Base-by-base conservation (phyloP, 2,797 vertebrate genomes). In the Synanceia verrucosa region DNA sequence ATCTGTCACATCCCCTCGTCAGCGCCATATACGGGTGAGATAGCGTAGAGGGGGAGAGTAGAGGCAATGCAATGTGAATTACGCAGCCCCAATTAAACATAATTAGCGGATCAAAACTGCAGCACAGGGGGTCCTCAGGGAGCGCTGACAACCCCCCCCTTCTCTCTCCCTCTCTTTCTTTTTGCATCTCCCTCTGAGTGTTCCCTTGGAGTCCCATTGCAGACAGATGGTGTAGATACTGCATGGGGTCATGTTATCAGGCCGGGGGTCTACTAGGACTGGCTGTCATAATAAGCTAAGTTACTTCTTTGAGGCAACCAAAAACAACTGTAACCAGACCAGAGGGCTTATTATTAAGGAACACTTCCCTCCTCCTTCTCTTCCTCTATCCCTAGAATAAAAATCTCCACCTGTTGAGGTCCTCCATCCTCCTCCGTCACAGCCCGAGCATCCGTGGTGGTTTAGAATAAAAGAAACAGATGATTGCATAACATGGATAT, bases 401-500 rank as follows among this genome's bases (percentile, higher is more conserved):
- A 87, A 84, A 78, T 77, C 71, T 83, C 83, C 86, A 91, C 91
- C 90, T 92, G 91, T 93, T 91, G 89, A 86, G 66, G 83, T 80
- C 80, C 66, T 84, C 79, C 58, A 74, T 86, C 84, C 84, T 89
- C 87, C 89, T 85, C 84, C 78, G 46, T 87, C 84, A 78, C 65
- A 79, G 71, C 70, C 43, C 4, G 33, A 82, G 86, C 87, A 86
- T 86, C 64, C 33, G 0, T 83, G 87, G 0, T 83, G 87, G 85
- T 89, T 81, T 69, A 65, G 64, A 87, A 83, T 82, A 73, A 89
- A 90, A 88, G 88, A 78, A 89, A 80, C 72, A 82, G 79, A 82
- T 57, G 41, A 79, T 91, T 92, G 86, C 87, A 59, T 91, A 92
- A 92, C 76, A 8, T 24, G 36, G 65, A 69, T 73, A 85, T 73